Evolutionary conservation across 2,888 invertebrate genomes (phyloP).

Genomic region (Physocephala rufipes): DNA sequence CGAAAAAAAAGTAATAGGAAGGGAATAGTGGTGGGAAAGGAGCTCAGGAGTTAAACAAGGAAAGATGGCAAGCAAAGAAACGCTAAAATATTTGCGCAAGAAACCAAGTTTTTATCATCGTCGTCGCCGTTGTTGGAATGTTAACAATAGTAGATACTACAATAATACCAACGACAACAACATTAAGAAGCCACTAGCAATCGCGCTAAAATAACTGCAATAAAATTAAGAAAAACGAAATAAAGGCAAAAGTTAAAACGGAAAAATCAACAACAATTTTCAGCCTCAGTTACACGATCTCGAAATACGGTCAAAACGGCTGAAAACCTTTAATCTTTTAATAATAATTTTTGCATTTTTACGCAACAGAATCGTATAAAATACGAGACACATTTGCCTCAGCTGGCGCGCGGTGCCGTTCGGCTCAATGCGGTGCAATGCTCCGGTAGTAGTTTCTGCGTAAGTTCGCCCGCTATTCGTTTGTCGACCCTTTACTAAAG

Average conservation of each 20-base stretch:
- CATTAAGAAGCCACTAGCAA: background rate
- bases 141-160: conserved; percentile 43
- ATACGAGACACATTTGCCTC: conserved; percentile 10
- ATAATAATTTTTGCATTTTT: conserved; percentile 37
- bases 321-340: conserved; percentile 25
- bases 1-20: background rate
- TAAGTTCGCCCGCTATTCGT: background rate
- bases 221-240: background rate
- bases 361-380: conserved; percentile 43
- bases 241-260: background rate
- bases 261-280: background rate
- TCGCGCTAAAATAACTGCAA: background rate
- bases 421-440: conserved; percentile 41
- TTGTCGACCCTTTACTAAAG: background rate
- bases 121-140: background rate
- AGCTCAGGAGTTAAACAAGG: too few species aligned
- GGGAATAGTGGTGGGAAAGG: background rate
- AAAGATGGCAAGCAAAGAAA: conserved; percentile 1
- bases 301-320: background rate
- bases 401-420: background rate
- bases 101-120: too few species aligned
- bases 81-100: background rate
- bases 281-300: background rate
- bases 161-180: conserved; percentile 17
- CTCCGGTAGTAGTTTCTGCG: background rate